phyloP scores from a whole-genome alignment of 2,113 vertebrate species.

The Thymallus thymallus region DNA sequence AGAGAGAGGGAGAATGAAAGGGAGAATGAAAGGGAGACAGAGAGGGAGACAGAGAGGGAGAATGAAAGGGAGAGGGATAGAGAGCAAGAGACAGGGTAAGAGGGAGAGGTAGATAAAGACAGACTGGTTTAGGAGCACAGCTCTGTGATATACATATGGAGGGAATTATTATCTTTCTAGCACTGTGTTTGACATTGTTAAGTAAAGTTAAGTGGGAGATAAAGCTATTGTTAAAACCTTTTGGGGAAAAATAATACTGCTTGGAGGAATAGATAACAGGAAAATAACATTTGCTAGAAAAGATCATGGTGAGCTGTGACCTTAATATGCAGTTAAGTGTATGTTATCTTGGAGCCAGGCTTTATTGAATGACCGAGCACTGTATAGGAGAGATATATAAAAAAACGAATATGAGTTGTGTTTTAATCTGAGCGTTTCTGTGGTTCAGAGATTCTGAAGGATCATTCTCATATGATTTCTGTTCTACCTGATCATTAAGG shows the following conservation, averaged over 20 bases:
- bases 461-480: background rate
- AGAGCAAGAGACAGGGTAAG: background rate
- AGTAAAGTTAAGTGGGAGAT: slow-evolving; percentile 1
- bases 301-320: background rate
- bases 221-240: background rate
- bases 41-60: background rate
- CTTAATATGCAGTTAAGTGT: background rate
- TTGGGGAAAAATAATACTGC: background rate
- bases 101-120: background rate
- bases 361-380: background rate
- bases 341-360: background rate
- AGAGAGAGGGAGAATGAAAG: too few species aligned
- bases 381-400: background rate
- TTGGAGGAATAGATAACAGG: background rate
- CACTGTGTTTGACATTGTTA: slow-evolving; percentile 10
- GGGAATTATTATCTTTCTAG: slow-evolving; percentile 24
- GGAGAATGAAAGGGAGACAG: too few species aligned
- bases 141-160: slow-evolving; percentile 6
- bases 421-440: background rate
- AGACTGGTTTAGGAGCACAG: slow-evolving; percentile 9
- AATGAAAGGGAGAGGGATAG: background rate
- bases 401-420: background rate
- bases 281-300: background rate
- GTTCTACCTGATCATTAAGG: too few species aligned
- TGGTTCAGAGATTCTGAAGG: background rate